Evolutionary conservation across 2,888 invertebrate species (phyloP), one percentile per base, ranked within the genome.

Genomic region (Philereme transversata): DNA sequence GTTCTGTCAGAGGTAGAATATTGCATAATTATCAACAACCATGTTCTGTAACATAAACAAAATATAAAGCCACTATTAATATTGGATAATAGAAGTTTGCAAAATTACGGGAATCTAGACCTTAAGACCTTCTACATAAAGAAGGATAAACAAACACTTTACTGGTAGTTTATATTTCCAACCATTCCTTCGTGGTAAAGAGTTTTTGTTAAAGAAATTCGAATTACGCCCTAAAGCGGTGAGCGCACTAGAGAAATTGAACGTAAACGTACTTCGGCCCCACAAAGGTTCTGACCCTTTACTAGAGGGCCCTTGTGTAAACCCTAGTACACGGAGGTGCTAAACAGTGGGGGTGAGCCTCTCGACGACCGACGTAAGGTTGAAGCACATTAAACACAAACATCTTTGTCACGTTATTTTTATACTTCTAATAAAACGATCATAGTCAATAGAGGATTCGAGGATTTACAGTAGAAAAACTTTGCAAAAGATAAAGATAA

Each of bases 311-410:
- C 76, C 78, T 78, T 74, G 75, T 67, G 78, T 76, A 77, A 74
- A 74, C 76, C 75, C 72, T 78, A 78, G 71, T 71, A 67, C 71
- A 81, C 78, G 82, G 79, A 84, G 83, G 84, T 84, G 84, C 75
- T 75, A 83, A 87, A 82, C 81, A 78, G 80, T 79, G 78, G 78
- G 79, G 76, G 74, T 68, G 51, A 56, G 49, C 36, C 55, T 51
- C 53, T 53, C 50, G 56, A 47, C 56, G 40, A n/a, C 53, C 56
- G 40, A n/a, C 53, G 11, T 57, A 47, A 57, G 47, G 50, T 53
- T 33, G 51, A 34, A 46, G 33, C 40, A 57, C 51, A 57, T 46
- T 47, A 9, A 60, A 60, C 46, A 52, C 49, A 53, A 62, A 53
- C 57, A 58, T 0, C 5, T 43, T 5, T 10, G 3, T 10, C 5